Evolutionary conservation across 2,113 vertebrate genomes (phyloP).

Genomic region (Gavialis gangeticus): DNA sequence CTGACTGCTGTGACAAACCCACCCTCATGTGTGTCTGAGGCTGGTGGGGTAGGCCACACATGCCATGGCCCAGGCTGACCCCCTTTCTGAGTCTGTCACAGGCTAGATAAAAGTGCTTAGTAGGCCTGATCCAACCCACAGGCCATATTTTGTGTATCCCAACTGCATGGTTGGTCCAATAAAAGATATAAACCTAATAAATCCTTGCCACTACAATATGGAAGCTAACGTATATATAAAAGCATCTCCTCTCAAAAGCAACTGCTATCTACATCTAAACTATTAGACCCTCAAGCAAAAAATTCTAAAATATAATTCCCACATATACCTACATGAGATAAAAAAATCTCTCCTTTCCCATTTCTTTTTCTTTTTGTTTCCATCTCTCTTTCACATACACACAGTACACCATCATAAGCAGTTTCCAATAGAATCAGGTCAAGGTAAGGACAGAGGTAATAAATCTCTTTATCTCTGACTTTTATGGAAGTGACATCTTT

Average conservation of each 20-base stretch:
- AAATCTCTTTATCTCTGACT: slow-evolving; percentile 72
- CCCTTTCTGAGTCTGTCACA: too few relatives aligned
- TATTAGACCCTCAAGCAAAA: background rate
- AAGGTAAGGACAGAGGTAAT: slow-evolving; percentile 68
- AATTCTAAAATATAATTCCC: slow-evolving; percentile 56
- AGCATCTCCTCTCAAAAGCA: background rate
- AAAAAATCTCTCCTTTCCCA: background rate
- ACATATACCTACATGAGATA: background rate
- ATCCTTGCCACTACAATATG: too few relatives aligned
- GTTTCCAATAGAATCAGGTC: slow-evolving; percentile 47
- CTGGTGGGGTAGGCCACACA: too few relatives aligned
- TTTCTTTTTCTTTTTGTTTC: slow-evolving; percentile 36
- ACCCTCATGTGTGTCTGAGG: too few relatives aligned
- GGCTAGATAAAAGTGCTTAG: too few relatives aligned
- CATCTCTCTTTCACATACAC: slow-evolving; percentile 25
- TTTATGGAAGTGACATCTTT: slow-evolving; percentile 71
- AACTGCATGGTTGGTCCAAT: too few relatives aligned
- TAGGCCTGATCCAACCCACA: too few relatives aligned
- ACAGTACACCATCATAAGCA: slow-evolving; percentile 9
- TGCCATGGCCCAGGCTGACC: too few relatives aligned
- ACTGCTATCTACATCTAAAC: slow-evolving; percentile 8
- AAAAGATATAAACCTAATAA: too few relatives aligned
- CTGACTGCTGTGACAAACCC: too few relatives aligned
- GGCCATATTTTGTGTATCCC: too few relatives aligned
- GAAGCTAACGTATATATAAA: background rate